Evolutionary conservation across 2,113 vertebrate genomes (phyloP).

Genomic region (Meles meles): DNA sequence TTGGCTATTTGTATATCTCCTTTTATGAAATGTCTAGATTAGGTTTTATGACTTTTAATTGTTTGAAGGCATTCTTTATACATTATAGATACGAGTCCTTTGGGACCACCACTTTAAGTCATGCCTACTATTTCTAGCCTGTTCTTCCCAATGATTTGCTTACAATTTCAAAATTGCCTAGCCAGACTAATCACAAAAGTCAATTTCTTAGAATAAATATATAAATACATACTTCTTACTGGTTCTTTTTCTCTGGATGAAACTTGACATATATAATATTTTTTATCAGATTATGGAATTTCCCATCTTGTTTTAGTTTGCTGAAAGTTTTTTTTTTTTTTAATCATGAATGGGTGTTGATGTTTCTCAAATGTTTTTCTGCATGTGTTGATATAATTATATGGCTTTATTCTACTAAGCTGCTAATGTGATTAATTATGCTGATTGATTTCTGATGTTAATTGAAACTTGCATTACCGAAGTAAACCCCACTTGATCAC

Average conservation of each 20-base stretch:
- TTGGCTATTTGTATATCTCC: neutral
- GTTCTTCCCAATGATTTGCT: neutral
- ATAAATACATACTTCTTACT: neutral
- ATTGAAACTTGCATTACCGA: neutral
- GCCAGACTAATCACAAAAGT: neutral
- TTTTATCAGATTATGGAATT: neutral
- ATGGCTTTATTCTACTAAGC: neutral
- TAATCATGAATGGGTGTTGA: neutral
- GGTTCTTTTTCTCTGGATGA: neutral
- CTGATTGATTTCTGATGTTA: neutral
- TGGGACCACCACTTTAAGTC: neutral
- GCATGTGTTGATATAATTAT: neutral
- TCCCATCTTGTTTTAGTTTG: neutral
- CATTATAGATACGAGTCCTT: neutral
- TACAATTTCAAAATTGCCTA: neutral
- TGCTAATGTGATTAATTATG: neutral
- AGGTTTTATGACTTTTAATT: neutral
- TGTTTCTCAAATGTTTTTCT: neutral
- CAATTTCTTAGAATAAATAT: neutral
- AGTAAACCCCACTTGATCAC: neutral
- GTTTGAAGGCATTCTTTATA: neutral
- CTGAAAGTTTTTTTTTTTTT: neutral
- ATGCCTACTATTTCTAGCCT: neutral
- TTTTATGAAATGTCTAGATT: neutral
- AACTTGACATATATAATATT: neutral